Evolutionary conservation across 2,113 vertebrate genomes (phyloP).

Genomic region (Gambusia affinis): DNA sequence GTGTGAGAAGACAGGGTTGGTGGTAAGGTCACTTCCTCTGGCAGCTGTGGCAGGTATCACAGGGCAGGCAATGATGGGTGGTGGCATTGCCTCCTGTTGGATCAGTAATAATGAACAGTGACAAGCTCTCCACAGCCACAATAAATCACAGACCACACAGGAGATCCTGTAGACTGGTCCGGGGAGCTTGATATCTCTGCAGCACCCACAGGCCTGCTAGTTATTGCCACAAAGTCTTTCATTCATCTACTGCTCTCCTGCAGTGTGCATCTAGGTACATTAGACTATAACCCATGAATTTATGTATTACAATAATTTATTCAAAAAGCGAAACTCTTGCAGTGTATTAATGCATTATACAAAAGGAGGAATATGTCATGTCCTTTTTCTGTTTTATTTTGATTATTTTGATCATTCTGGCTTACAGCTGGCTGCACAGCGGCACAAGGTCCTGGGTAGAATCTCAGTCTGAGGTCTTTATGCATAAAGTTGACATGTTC

Average conservation of each 20-base stretch:
- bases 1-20: conserved; percentile 72
- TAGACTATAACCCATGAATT: not conserved
- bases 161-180: conserved; percentile 49
- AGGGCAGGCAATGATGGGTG: conserved; percentile 64
- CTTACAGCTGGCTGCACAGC: not conserved
- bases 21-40: conserved; percentile 75
- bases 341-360: not conserved
- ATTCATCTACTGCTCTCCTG: conserved; percentile 42
- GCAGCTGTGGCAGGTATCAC: conserved; percentile 65
- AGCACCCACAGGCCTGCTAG: conserved; percentile 17
- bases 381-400: not conserved
- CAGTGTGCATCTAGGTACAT: not conserved
- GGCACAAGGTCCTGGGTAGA: not conserved
- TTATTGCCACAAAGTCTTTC: conserved; percentile 31
- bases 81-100: conserved; percentile 74
- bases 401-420: not conserved
- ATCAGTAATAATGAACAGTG: conserved; percentile 77
- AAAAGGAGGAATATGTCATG: not conserved
- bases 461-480: no score
- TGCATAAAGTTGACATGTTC: no score
- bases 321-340: not conserved
- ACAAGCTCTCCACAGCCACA: conserved; percentile 69
- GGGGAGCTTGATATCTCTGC: conserved; percentile 53
- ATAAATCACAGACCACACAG: conserved; percentile 71
- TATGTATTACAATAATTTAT: not conserved